Evolutionary conservation across 1,140 invertebrate genomes (phyloP).

Genomic region (Archivesica marissinica): DNA sequence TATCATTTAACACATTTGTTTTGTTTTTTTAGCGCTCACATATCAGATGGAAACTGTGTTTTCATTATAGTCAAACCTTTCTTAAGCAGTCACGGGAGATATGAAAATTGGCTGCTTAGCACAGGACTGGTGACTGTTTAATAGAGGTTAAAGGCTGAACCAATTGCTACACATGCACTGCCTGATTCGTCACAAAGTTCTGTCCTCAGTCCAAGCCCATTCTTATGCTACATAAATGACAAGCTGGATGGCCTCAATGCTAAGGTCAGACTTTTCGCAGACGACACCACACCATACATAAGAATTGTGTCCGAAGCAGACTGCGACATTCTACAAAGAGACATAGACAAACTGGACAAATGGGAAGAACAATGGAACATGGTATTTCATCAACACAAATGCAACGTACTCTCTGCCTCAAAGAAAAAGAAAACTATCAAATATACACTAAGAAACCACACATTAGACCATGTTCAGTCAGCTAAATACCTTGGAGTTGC

Average conservation of each 20-base stretch:
- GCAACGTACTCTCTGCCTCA: constrained; percentile 2
- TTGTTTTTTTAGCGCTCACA: too few species aligned
- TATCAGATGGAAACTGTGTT: too few species aligned
- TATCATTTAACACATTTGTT: too few species aligned
- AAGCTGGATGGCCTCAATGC: neutral
- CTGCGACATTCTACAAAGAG: neutral
- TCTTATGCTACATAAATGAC: constrained; percentile 38
- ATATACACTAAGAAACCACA: neutral
- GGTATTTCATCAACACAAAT: constrained; percentile 32
- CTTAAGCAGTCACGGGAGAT: too few species aligned
- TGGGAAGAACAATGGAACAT: constrained; percentile 50
- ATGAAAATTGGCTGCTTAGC: too few species aligned
- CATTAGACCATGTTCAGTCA: neutral
- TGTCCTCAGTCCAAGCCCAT: neutral
- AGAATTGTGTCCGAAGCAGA: neutral
- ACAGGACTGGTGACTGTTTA: too few species aligned
- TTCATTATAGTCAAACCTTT: too few species aligned
- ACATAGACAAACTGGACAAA: constrained; percentile 28
- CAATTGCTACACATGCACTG: too few species aligned
- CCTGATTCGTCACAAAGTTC: too few species aligned
- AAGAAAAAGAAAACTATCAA: neutral
- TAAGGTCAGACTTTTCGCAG: constrained; percentile 14
- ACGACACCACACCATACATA: constrained; percentile 24
- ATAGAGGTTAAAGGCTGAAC: too few species aligned
- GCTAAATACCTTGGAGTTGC: constrained; percentile 5